phyloP scores from a whole-genome alignment of 53 echinoderm and acorn worm genomes.

The Apostichopus leukothele region DNA sequence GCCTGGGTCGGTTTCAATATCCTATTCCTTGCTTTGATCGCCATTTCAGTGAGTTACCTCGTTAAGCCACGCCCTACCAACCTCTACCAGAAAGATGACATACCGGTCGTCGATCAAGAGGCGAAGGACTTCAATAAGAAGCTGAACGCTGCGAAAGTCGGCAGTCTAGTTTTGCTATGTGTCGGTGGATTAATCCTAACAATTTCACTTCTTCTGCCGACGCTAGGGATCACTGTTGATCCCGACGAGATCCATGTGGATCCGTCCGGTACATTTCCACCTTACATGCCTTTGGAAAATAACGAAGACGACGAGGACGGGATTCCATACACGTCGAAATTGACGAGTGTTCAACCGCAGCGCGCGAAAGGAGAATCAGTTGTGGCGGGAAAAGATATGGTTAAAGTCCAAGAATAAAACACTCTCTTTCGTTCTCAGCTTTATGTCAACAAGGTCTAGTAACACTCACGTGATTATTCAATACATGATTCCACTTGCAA shows the following conservation, averaged over 20 bases:
- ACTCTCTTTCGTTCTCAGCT: background rate
- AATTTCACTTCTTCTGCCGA: slow-evolving; percentile 82
- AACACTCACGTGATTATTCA: background rate
- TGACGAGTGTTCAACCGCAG: slow-evolving; percentile 89
- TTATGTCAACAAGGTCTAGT: background rate
- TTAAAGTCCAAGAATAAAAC: slow-evolving; percentile 67
- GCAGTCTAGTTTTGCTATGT: slow-evolving; percentile 88
- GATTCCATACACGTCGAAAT: slow-evolving; percentile 92
- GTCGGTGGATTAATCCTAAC: slow-evolving; percentile 86
- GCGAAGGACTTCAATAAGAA: slow-evolving; percentile 75
- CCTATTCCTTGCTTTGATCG: slow-evolving; percentile 81
- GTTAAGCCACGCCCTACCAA: slow-evolving; percentile 60
- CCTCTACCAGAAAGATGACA: slow-evolving; percentile 57
- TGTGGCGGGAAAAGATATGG: slow-evolving; percentile 82
- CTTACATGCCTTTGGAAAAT: slow-evolving; percentile 87
- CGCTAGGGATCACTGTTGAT: slow-evolving; percentile 60
- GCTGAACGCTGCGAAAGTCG: slow-evolving; percentile 85
- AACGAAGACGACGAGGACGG: slow-evolving; percentile 82
- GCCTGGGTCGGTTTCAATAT: slow-evolving; percentile 92
- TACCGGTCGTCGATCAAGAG: slow-evolving; percentile 81
- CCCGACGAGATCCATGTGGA: slow-evolving; percentile 77
- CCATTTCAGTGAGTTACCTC: slow-evolving; percentile 87
- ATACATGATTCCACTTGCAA: too few species aligned
- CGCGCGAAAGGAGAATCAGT: slow-evolving; percentile 74
- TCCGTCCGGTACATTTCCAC: slow-evolving; percentile 86